Evolutionary conservation across 1,140 invertebrate genomes (phyloP).

Genomic region (Pissodes strobi): DNA sequence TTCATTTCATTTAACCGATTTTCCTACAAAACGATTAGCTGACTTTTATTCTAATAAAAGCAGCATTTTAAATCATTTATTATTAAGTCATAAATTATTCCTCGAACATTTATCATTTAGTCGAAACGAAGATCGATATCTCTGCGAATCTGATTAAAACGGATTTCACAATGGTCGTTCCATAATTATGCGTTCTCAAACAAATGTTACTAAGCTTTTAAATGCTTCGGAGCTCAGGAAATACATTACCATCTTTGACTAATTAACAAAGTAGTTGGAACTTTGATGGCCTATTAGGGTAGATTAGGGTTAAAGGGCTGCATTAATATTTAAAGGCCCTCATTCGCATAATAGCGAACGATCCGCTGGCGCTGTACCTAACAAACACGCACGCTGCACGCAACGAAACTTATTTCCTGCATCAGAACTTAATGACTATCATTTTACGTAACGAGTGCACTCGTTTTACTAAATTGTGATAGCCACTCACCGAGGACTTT

Average conservation of each 20-base stretch:
- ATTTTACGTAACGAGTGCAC: constrained; percentile 1
- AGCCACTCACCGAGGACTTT: no score
- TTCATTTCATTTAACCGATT: no score
- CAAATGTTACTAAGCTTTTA: constrained; percentile 24
- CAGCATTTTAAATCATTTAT: no score
- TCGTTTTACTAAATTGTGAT: no score
- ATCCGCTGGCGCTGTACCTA: constrained; percentile 9
- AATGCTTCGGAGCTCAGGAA: constrained; percentile 8
- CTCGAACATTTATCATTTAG: no score
- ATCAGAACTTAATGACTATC: constrained; percentile 7
- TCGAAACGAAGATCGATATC: constrained; percentile 1
- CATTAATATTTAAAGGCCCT: constrained; percentile 30
- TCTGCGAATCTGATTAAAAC: constrained; percentile 4
- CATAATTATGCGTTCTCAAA: constrained; percentile 14
- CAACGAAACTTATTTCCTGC: constrained; percentile 15
- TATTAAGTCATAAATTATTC: no score
- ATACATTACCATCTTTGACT: constrained; percentile 32
- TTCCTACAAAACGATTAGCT: no score
- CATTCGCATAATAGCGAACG: constrained; percentile 18
- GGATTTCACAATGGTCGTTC: constrained; percentile 11
- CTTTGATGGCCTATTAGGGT: constrained; percentile 32
- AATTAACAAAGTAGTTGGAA: constrained; percentile 35
- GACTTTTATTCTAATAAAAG: no score
- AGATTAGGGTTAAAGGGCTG: constrained; percentile 28
- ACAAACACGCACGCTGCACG: constrained; percentile 31